Base-by-base conservation (phyloP, 2,113 vertebrate species). In the Xyrauchen texanus region DNA sequence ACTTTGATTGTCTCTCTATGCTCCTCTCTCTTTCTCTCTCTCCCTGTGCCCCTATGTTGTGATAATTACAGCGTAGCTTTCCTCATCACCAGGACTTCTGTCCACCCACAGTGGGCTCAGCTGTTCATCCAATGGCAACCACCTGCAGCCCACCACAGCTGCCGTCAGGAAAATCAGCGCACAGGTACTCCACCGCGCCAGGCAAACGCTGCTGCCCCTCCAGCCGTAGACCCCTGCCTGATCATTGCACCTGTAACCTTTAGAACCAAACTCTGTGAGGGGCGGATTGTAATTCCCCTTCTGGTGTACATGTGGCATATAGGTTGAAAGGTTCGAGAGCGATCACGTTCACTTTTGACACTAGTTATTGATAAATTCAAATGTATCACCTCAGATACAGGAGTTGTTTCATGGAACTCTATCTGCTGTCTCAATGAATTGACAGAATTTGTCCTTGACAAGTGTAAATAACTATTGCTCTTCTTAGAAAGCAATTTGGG, bases 61-160 rank as follows among this genome's bases (percentile, higher is more conserved):
- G 85, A 83, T 90, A 89, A 92, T 91, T 86, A 89, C 64, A 87
- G 86, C 79, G 82, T 83, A 78, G 75, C 83, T 86, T 76, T 79
- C 76, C 85, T 78, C 70, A 73, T 83, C 87, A 81, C 85, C 78
- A 46, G 69, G 80, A 78, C 76, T 6, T 53, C 80, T 70, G 68
- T 78, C 82, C 86, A 71, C 86, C 88, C 87, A 84, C 65, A 60
- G 77, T 81, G 87, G 77, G 60, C 85, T 74, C 88, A 89, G 90
- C 89, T 89, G 89, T 79, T 86, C 84, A 82, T 87, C 81, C 83
- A 85, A n/a, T 64, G 75, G 67, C 78, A 64, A 72, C 79, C 85
- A 78, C 80, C 66, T 6, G 66, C 77, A 67, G 77, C 85, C 45
- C n/a, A 13, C 70, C 46, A 7, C 83, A 87, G 78, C 85, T 85